Percentiles rank a stretch among this genome's conserved stretches.
Conservation (phyloP, 2,797 vertebrate genomes). For the Spinibarbus caldwelli region DNA sequence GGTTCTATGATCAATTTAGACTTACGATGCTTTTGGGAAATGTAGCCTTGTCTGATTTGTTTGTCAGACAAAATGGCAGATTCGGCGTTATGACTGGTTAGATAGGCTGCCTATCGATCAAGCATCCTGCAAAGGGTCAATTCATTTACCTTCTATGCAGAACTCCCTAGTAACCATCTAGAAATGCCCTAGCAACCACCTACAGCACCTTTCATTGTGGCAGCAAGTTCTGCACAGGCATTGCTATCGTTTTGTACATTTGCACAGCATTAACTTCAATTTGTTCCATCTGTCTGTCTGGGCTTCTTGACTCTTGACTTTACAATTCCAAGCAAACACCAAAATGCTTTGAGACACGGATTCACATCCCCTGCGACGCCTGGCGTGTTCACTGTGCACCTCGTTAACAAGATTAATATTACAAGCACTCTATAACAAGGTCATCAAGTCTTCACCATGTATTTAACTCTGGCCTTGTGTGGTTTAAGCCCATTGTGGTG, state of each 20-base stretch:
- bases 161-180: not conserved
- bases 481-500: conserved; percentile 31
- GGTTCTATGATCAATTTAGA: no score
- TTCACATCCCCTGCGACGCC: not conserved
- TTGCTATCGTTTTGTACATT: not conserved
- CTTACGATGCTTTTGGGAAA: no score
- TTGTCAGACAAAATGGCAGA: no score
- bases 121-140: no score
- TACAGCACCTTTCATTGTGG: not conserved
- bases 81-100: no score
- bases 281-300: conserved; percentile 3
- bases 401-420: conserved; percentile 37
- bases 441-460: conserved; percentile 7
- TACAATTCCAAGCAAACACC: not conserved
- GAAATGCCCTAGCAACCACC: not conserved
- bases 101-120: no score
- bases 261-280: not conserved
- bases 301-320: not conserved
- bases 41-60: no score
- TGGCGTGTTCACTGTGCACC: not conserved
- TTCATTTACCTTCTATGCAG: not conserved
- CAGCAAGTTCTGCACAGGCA: not conserved
- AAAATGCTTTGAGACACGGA: not conserved
- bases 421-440: not conserved
- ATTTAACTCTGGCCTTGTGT: not conserved